A percentile compares a stretch with the other conserved stretches of the same genome.
Conservation (phyloP, 1,140 invertebrate genomes). For the Arctopsyche grandis region DNA sequence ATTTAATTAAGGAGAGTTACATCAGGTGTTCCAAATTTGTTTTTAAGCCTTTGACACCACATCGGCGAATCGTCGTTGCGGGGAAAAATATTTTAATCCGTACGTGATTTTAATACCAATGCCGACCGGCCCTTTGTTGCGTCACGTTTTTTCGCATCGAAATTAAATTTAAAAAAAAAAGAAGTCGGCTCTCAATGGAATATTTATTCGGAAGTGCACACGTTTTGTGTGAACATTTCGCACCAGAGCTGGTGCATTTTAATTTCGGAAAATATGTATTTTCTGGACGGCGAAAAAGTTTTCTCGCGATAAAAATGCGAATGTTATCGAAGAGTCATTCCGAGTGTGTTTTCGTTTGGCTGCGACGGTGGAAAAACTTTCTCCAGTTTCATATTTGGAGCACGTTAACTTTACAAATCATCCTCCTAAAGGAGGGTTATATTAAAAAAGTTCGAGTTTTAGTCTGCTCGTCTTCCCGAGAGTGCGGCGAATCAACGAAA, state of each 20-base stretch:
- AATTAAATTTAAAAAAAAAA: no score
- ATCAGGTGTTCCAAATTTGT: constrained; percentile 13
- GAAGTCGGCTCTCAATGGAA: no score
- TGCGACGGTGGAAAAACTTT: not conserved
- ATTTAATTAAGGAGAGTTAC: constrained; percentile 16
- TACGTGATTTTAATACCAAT: constrained; percentile 4
- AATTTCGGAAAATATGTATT: not conserved
- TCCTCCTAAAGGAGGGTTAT: constrained; percentile 30
- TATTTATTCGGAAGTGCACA: no score
- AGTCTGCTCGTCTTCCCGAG: no score
- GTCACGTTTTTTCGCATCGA: no score
- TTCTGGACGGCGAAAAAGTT: not conserved
- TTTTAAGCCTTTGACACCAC: not conserved
- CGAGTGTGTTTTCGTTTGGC: constrained; percentile 16
- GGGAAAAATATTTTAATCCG: not conserved
- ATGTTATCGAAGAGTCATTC: constrained; percentile 13
- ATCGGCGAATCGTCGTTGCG: not conserved
- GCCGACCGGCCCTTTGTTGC: not conserved
- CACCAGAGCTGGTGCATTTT: not conserved
- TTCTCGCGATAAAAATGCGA: constrained; percentile 16
- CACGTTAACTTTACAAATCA: constrained; percentile 51
- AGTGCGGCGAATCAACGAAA: no score
- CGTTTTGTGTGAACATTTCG: no score
- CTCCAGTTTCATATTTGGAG: constrained; percentile 36
- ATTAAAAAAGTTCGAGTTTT: constrained; percentile 50